phyloP scores from a whole-genome alignment of 2,888 invertebrate species.

The Trachelus stipa region DNA sequence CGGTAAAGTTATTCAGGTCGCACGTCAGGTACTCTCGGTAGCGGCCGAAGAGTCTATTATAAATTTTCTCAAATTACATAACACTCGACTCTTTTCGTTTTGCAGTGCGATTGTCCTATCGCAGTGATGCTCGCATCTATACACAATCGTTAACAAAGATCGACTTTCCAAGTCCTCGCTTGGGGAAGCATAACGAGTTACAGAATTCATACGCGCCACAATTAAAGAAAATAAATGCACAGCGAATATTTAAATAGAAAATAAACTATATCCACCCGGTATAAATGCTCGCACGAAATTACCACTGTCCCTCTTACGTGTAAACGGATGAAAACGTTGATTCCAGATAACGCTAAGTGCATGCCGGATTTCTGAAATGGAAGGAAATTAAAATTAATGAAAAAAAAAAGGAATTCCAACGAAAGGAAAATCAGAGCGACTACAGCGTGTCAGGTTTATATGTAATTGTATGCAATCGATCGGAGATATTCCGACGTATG shows the following conservation, averaged over 20 bases:
- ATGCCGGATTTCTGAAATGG: neutral
- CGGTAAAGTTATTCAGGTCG: no score
- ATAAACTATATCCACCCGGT: neutral
- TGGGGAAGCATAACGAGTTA: neutral
- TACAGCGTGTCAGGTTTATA: no score
- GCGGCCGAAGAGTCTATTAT: neutral
- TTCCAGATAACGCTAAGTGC: neutral
- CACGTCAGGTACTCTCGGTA: neutral
- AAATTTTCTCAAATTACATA: neutral
- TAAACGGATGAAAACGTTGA: neutral
- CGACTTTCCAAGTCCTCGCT: neutral
- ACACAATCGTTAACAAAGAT: neutral
- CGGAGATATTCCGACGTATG: no score
- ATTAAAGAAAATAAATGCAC: neutral
- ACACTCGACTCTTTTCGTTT: neutral
- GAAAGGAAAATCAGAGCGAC: no score
- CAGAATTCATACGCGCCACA: neutral
- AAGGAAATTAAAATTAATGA: neutral
- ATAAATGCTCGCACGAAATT: neutral
- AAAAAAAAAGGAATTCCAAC: no score
- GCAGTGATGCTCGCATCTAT: neutral
- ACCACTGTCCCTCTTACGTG: neutral
- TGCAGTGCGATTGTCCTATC: neutral
- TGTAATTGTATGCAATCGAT: no score
- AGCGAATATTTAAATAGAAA: neutral